Evolutionary conservation across 2,113 vertebrate genomes (phyloP), one percentile per base, ranked within the genome.

Genomic region (Onychostoma macrolepis): DNA sequence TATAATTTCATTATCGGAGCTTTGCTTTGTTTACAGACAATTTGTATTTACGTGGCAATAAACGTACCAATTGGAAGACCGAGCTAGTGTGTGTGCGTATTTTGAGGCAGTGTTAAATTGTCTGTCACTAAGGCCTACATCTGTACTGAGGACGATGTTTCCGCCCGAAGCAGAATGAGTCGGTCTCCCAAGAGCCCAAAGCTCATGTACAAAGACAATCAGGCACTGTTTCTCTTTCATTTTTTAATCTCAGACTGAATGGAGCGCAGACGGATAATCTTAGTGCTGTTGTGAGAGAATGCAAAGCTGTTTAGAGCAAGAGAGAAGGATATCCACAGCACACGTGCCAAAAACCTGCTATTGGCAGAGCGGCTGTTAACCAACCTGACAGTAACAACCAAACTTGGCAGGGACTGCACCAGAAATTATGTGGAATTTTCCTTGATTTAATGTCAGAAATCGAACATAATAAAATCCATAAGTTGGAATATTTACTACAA

Each of bases 61-160:
- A 81, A 81, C 45, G n/a, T 17, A 65, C 58, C 26, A 85, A 78
- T 67, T 45, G 74, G 26, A 76, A 33, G 56, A 61, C 11, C 41
- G 28, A 45, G 63, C 50, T 74, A 71, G 72, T 80, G 86, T 76
- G 78, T 86, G 83, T 82, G 84, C n/a, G 28, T 77, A 85, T 75
- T 80, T 50, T 48, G 30, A 48, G 38, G 4, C 77, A 85, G 69
- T 90, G 89, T 84, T 92, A 88, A 91, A 91, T 92, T 90, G 91
- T 81, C 87, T 92, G 89, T 85, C 80, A 91, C 87, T 91, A 90
- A 90, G 89, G 80, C 61, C 56, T 87, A 82, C 89, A 89, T 90
- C 85, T 90, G 82, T 88, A 89, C 33, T 26, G 58, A 79, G 77
- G 48, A 71, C 53, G 6, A 71, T 58, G 63, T 26, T 58, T 67